Conservation (phyloP, 2,113 vertebrate species). For the Atractosteus spatula region DNA sequence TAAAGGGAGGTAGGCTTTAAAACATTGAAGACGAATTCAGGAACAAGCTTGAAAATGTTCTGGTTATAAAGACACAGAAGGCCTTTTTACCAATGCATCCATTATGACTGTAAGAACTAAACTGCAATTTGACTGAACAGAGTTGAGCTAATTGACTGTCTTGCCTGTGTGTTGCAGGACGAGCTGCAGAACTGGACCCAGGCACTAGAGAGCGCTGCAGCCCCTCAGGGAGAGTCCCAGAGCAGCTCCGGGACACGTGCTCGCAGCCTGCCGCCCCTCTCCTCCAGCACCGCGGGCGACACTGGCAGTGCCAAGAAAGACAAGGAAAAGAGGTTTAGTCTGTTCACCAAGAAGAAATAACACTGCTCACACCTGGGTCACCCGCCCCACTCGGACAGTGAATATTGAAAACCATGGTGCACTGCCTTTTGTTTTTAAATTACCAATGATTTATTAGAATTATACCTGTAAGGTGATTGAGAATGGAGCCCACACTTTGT, state of each 20-base stretch:
- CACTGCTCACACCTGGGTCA: slow-evolving; percentile 3
- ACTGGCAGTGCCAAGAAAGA: slow-evolving; percentile 68
- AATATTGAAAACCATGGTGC: slow-evolving; percentile 11
- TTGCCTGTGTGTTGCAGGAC: slow-evolving; percentile 59
- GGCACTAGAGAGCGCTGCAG: slow-evolving; percentile 73
- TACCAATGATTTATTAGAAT: slow-evolving; percentile 53
- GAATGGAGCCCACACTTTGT: slow-evolving; percentile 38
- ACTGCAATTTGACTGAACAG: too few relatives aligned
- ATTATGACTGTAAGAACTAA: too few relatives aligned
- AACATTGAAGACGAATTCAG: too few relatives aligned
- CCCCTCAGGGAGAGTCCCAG: slow-evolving; percentile 43
- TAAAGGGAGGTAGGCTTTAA: too few relatives aligned
- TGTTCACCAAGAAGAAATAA: slow-evolving; percentile 90
- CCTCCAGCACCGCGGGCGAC: slow-evolving; percentile 55
- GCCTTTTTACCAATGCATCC: too few relatives aligned
- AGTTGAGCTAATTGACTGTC: too few relatives aligned
- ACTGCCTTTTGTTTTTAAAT: slow-evolving; percentile 41
- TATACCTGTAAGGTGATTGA: slow-evolving; percentile 38
- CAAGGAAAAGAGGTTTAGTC: slow-evolving; percentile 88
- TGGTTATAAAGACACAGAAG: too few relatives aligned
- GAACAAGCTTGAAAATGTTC: too few relatives aligned
- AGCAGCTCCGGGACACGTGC: slow-evolving; percentile 63
- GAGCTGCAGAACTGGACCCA: slow-evolving; percentile 87
- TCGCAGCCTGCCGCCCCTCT: slow-evolving; percentile 75
- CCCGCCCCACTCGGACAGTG: slow-evolving; percentile 25